phyloP scores from a whole-genome alignment of 2,888 invertebrate species.

The Drosophila fulvimacula region DNA sequence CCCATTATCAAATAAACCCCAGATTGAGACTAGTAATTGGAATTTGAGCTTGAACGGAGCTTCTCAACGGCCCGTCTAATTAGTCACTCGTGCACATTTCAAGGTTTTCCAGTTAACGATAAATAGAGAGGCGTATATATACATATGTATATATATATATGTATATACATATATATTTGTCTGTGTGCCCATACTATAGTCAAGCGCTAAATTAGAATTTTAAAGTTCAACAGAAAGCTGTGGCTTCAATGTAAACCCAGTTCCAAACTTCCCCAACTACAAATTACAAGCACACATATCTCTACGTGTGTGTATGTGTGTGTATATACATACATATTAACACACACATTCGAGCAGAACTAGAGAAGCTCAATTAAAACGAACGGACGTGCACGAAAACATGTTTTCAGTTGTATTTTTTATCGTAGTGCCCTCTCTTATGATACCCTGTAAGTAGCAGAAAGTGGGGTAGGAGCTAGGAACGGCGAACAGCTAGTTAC shows the following conservation, averaged over 20 bases:
- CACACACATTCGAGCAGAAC: constrained; percentile 29
- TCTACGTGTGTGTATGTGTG: neutral
- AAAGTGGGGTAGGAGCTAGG: neutral
- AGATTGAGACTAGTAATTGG: constrained; percentile 23
- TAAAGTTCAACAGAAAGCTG: constrained; percentile 68
- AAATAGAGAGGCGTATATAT: neutral
- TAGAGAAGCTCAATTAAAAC: constrained; percentile 53
- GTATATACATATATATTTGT: neutral
- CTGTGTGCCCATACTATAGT: neutral
- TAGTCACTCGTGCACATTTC: constrained; percentile 75
- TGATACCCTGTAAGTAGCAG: neutral
- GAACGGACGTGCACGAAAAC: constrained; percentile 62
- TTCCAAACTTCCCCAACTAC: constrained; percentile 24
- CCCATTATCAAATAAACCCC: constrained; percentile 6
- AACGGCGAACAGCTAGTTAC: no score
- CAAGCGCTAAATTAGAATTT: constrained; percentile 34
- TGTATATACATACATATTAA: neutral
- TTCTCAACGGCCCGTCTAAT: constrained; percentile 55
- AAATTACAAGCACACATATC: constrained; percentile 9
- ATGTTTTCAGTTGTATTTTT: constrained; percentile 44
- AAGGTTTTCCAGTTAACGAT: constrained; percentile 72
- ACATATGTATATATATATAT: neutral
- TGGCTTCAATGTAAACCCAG: constrained; percentile 27
- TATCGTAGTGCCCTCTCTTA: constrained; percentile 24
- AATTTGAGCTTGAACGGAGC: constrained; percentile 44